Percentiles rank a stretch among this genome's conserved stretches.
phyloP scores from a whole-genome alignment of 1,140 invertebrate species.

The Sminthurinus signatus region DNA sequence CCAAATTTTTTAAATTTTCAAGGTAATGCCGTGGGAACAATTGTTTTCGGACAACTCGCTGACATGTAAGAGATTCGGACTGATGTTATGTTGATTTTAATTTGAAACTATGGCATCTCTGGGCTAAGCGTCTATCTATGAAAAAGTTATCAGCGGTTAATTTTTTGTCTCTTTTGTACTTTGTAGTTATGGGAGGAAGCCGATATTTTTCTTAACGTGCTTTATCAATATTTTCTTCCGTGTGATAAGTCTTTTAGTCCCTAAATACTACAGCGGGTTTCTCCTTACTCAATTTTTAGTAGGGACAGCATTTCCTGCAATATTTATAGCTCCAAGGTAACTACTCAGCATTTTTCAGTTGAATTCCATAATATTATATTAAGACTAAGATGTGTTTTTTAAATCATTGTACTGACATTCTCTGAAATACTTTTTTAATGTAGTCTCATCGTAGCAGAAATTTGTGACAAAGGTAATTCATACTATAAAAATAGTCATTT shows the following conservation, averaged over 20 bases:
- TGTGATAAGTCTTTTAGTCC: conserved; percentile 26
- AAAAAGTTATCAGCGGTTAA: neutral
- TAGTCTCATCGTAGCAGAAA: conserved; percentile 38
- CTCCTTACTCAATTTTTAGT: conserved; percentile 29
- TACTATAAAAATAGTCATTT: no score
- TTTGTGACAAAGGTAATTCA: conserved; percentile 27
- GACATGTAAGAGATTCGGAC: conserved; percentile 20
- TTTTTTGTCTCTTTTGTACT: conserved; percentile 6
- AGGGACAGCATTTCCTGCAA: conserved; percentile 34
- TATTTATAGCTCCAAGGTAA: conserved; percentile 39
- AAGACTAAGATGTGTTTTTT: no score
- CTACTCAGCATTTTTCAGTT: no score
- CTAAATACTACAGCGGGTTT: conserved; percentile 15
- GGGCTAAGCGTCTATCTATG: no score
- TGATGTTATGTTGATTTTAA: neutral
- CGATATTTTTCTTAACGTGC: conserved; percentile 36
- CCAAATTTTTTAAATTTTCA: no score
- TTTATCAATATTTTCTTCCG: conserved; percentile 38
- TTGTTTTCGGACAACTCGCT: conserved; percentile 24
- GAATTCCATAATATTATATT: no score
- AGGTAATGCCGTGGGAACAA: conserved; percentile 22
- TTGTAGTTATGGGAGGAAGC: conserved; percentile 37
- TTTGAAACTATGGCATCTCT: no score
- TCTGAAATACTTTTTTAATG: no score
- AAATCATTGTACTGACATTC: no score